Percentiles rank a stretch among this genome's conserved stretches.
phyloP scores from a whole-genome alignment of 2,888 invertebrate genomes.

The Aphidoletes aphidimyza region DNA sequence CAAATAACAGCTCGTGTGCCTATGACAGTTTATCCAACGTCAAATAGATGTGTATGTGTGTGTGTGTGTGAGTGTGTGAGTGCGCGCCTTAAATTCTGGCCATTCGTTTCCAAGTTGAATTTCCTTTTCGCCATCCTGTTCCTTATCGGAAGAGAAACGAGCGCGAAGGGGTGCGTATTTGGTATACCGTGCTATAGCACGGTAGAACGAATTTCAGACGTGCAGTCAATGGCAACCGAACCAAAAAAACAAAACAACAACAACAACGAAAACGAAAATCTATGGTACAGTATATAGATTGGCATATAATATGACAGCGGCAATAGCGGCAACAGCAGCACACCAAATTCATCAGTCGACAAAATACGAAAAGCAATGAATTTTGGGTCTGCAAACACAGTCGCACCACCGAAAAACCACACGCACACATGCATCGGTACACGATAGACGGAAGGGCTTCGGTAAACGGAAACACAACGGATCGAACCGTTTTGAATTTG shows the following conservation, averaged over 20 bases:
- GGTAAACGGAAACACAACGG: background rate
- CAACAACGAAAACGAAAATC: background rate
- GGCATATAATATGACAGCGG: background rate
- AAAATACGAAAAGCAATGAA: constrained; percentile 29
- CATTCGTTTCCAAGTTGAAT: constrained; percentile 25
- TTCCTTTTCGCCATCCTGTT: constrained; percentile 29
- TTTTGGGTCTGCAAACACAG: constrained; percentile 26
- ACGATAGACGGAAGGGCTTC: background rate
- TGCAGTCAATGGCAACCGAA: constrained; percentile 39
- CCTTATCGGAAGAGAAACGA: constrained; percentile 29
- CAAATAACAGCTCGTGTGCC: background rate
- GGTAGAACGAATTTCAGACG: background rate
- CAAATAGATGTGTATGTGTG: background rate
- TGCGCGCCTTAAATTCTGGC: background rate
- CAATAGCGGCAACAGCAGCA: too few relatives aligned
- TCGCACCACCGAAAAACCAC: background rate
- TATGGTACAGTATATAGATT: background rate
- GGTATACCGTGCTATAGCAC: background rate
- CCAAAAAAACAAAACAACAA: background rate
- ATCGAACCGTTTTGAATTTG: background rate
- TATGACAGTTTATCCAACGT: background rate
- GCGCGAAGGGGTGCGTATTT: background rate
- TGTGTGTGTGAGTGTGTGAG: too few relatives aligned
- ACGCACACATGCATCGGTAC: background rate
- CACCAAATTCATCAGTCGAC: background rate